phyloP scores from a whole-genome alignment of 2,113 vertebrate species.

The Circaetus gallicus region DNA sequence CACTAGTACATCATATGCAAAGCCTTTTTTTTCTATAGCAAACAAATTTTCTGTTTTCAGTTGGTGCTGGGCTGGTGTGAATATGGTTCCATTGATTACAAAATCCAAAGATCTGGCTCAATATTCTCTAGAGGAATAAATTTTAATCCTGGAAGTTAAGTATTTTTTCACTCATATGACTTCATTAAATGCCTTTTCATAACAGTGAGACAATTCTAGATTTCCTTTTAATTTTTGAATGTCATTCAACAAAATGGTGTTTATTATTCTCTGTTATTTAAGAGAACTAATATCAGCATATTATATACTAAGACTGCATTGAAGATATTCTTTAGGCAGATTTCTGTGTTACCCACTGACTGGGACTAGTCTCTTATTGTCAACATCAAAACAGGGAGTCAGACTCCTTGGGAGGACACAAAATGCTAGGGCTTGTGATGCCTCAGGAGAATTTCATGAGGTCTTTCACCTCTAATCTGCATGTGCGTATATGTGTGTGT shows the following conservation, averaged over 20 bases:
- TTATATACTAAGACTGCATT: background rate
- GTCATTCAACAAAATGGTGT: background rate
- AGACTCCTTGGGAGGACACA: background rate
- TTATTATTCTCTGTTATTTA: background rate
- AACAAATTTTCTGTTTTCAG: slow-evolving; percentile 25
- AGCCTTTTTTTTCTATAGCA: background rate
- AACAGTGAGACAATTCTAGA: background rate
- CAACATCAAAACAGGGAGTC: background rate
- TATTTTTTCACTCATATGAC: background rate
- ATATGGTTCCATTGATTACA: background rate
- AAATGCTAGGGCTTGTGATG: background rate
- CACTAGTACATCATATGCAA: background rate
- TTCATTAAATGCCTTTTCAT: background rate
- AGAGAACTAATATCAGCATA: background rate
- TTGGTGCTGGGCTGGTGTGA: background rate
- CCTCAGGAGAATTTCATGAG: background rate
- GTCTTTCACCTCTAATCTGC: background rate
- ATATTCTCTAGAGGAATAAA: background rate
- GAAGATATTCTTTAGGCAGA: background rate
- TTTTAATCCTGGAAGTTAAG: background rate
- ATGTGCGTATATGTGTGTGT: background rate
- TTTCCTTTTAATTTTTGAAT: background rate
- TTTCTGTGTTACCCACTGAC: background rate
- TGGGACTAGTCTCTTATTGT: background rate
- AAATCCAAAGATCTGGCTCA: background rate